Evolutionary conservation across 1,140 invertebrate species (phyloP), one percentile per base, ranked within the genome.

Genomic region (Listronotus bonariensis): DNA sequence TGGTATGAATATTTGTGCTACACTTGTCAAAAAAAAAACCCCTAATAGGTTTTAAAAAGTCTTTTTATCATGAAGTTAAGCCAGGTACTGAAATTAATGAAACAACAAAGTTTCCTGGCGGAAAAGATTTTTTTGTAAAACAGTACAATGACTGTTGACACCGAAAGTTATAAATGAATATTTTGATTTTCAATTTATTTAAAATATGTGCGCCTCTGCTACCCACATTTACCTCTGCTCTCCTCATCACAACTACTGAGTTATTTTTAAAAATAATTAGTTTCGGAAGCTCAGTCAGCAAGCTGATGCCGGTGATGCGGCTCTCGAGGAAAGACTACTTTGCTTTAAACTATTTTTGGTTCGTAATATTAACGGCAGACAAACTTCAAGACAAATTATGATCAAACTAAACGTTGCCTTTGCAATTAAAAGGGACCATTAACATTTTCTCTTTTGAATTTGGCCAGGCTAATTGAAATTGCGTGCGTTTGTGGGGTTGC

Each of bases 181-280:
- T 26, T 1, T 26, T 26, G 20, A 26, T 26, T 26, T 26, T 26
- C 5, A 1, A 3, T 26, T 26, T 26, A 26, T 3, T 26, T 26
- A 1, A 26, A 26, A 26, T 26, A 26, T 26, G 20, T 5, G 20
- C 20, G 20, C 20, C 32, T 4, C 49, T 14, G 12, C 53, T 41
- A 36, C 15, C n/a, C 20, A 14, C 9, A 48, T 48, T 18, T 9
- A 10, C 42, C 17, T 12, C 14, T 20, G 32, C 53, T 10, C 41
- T 18, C 12, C 32, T 42, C 56, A 49, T 41, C 17, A 34, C 56
- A 45, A 32, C 55, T 58, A 48, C 17, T 14, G 55, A 56, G 67
- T 45, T 69, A 69, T 71, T 71, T 71, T 66, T 67, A 71, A 71
- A 71, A 71, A 71, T 69, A 71, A 71, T 71, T 71, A 71, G 67